Evolutionary conservation across 2,888 invertebrate genomes (phyloP).

Genomic region (Lithodes maja): DNA sequence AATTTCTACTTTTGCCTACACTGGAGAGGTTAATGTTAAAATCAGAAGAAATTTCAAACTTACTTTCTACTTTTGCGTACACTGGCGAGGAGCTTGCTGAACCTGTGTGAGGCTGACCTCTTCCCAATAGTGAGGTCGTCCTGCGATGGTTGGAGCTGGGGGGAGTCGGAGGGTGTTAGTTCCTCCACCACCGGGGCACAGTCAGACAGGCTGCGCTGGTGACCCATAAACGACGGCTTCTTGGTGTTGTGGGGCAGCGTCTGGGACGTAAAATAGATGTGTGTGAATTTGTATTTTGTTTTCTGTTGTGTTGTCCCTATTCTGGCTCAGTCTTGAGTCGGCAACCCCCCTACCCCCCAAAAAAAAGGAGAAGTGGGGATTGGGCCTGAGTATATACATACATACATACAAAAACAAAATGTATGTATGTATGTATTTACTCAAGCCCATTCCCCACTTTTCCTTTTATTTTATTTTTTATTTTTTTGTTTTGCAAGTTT

Average conservation of each 20-base stretch:
- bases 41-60: constrained; percentile 1
- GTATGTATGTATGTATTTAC: no score
- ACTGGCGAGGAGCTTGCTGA: constrained; percentile 59
- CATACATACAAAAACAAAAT: no score
- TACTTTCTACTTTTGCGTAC: constrained; percentile 58
- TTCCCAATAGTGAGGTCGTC: constrained; percentile 47
- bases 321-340: no score
- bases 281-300: no score
- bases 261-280: constrained; percentile 10
- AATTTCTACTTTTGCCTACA: not conserved
- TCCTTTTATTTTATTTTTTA: no score
- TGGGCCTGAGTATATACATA: no score
- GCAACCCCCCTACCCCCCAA: no score
- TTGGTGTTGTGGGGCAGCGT: constrained; percentile 66
- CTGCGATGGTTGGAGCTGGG: constrained; percentile 35
- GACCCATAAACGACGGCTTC: constrained; percentile 55
- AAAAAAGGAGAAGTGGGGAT: no score
- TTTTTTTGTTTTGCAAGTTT: no score
- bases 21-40: not conserved
- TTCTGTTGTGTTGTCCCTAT: no score
- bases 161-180: constrained; percentile 32
- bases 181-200: constrained; percentile 67
- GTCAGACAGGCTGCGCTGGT: constrained; percentile 68
- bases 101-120: constrained; percentile 39
- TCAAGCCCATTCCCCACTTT: no score